phyloP scores from a whole-genome alignment of 1,140 invertebrate species.

The Ceratoteleas bidentatus region DNA sequence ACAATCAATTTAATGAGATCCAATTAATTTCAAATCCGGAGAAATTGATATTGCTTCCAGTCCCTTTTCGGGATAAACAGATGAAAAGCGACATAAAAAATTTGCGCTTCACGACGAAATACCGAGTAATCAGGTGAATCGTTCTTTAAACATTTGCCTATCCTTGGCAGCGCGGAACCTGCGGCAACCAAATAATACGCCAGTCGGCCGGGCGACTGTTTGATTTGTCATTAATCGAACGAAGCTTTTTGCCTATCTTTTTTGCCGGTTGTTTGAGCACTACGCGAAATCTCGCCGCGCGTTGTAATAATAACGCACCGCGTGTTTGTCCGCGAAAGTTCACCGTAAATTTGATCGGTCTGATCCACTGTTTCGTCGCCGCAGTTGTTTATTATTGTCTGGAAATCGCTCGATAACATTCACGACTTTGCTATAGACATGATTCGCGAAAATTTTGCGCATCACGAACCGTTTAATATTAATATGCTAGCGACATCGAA shows the following conservation, averaged over 20 bases:
- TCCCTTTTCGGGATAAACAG: no score
- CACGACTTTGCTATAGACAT: background rate
- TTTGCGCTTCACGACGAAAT: background rate
- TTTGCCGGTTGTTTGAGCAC: conserved; percentile 9
- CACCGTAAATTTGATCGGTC: conserved; percentile 7
- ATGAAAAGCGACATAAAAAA: no score
- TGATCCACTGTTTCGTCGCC: background rate
- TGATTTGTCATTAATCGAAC: conserved; percentile 43
- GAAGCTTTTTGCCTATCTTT: conserved; percentile 14
- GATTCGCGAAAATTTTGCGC: no score
- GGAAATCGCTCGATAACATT: background rate
- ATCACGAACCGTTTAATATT: background rate
- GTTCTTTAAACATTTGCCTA: conserved; percentile 39
- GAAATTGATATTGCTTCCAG: no score
- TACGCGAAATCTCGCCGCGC: conserved; percentile 1
- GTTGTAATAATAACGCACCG: background rate
- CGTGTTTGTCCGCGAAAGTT: background rate
- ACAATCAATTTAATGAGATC: no score
- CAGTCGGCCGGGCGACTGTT: conserved; percentile 14
- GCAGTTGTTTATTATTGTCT: background rate
- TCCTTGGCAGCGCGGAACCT: conserved; percentile 4
- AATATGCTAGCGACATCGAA: background rate
- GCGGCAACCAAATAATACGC: conserved; percentile 29
- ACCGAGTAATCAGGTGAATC: conserved; percentile 31
- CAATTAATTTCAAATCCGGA: no score